These are phyloP conservation scores for Drosophila neonasuta DNA, from an alignment of 2,888 invertebrate genomes.

Conservation along the genomic window DNA sequence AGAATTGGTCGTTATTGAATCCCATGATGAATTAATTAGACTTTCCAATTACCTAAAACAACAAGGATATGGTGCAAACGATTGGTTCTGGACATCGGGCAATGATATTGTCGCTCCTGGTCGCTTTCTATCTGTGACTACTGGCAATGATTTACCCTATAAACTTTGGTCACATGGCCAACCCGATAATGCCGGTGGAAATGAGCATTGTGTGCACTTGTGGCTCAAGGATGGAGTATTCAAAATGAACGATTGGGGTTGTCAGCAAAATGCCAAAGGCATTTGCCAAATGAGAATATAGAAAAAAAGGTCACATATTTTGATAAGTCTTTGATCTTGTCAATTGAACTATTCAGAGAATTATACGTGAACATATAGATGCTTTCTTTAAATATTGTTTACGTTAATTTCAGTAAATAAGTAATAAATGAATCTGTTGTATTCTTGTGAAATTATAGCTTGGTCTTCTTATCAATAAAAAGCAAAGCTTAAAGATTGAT, in stretches of 20 bases:
- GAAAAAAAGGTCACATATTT: too few relatives aligned
- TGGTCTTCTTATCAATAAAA: too few relatives aligned
- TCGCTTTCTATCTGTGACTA: neutral
- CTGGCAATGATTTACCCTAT: slow-evolving; percentile 4
- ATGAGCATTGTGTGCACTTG: slow-evolving; percentile 8
- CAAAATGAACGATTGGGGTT: neutral
- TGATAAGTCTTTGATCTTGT: too few relatives aligned
- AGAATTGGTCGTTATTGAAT: slow-evolving; percentile 5
- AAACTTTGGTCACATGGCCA: neutral
- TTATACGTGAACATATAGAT: too few relatives aligned
- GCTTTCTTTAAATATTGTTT: too few relatives aligned
- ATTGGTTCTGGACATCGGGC: slow-evolving; percentile 15
- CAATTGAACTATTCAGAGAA: too few relatives aligned
- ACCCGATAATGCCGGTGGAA: neutral
- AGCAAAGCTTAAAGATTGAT: too few relatives aligned
- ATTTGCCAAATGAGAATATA: neutral
- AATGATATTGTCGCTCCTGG: neutral
- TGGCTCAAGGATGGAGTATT: neutral
- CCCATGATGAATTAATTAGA: neutral
- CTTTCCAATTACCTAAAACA: neutral
- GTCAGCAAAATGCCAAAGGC: neutral
- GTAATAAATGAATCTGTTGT: too few relatives aligned
- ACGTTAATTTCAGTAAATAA: too few relatives aligned
- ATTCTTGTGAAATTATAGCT: too few relatives aligned
- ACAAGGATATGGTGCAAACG: neutral